Evolutionary conservation across 1,140 invertebrate genomes (phyloP), one percentile per base, ranked within the genome.

Genomic region (Doryteuthis pealeii): DNA sequence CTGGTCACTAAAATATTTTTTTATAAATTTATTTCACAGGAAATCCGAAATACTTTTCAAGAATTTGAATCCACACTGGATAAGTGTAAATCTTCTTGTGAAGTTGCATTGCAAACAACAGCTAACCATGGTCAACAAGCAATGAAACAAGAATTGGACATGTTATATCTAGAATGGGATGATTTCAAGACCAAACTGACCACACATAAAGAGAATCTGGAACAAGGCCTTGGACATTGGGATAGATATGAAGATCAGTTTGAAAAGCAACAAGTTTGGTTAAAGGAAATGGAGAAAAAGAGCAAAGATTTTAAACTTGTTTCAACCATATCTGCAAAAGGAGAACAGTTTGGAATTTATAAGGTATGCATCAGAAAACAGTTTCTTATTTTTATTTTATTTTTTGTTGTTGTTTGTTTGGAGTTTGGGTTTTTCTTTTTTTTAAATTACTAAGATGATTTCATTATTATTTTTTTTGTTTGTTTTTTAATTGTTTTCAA

Each of bases 111-210:
- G 82, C 94, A 94, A 0, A 96, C 96, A 77, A 98, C 96, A 0
- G 93, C 95, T 10, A 92, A 95, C 1, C 87, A 91, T 72, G 96
- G 96, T 8, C 95, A 97, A 80, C 92, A 93, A 78, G 89, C 91
- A 14, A 96, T 98, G 45, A 97, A 97, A 83, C 92, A 94, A 79
- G 91, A 92, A n/a, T 87, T 98, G 8, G 91, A 93, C 15, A 91
- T 92, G 72, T 89, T 98, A 62, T 95, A 96, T 89, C 93, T 95
- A 82, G 92, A 95, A 82, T 97, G 96, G 95, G 95, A 94, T 68
- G 91, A 91, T 8, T 89, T 97, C 43, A 92, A 93, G 1, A 91
- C 94, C 0, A 93, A 93, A 85, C 95, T 98, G 91, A 91, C 95
- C 68, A 94, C 96, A 83, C 93, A 94, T n/a, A 0, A 91, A 92